Evolutionary conservation across 2,113 vertebrate genomes (phyloP), one percentile per base, ranked within the genome.

Genomic region (Zosterops borbonicus): DNA sequence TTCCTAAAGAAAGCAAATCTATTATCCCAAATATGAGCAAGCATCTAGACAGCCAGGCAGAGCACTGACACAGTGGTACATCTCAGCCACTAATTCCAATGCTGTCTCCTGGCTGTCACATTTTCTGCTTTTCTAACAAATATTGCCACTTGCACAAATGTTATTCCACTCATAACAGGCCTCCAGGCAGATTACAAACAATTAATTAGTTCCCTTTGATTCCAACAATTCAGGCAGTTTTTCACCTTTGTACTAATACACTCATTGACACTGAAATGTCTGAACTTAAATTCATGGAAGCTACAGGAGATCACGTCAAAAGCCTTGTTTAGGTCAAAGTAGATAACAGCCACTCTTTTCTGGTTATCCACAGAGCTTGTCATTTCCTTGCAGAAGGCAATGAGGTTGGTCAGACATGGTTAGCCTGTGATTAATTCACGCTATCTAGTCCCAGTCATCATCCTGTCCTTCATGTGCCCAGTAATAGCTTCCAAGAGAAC

Each of bases 351-450:
- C 16, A 67, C 59, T 65, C 67, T 53, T 92, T 46, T 80, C n/a
- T 1, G 14, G 55, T 87, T 90, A 65, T 60, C 58, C 75, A 76
- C 46, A 81, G 71, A 92, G 59, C 68, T 73, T 92, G 92, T 80
- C n/a, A 90, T 90, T 91, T 86, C 71, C 55, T 69, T 83, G 55
- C 18, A 83, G 88, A 88, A 96, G 59, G 88, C 75, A 83, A 12
- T 42, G 60, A 94, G 41, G 62, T 58, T 96, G 92, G 79, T 83
- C 88, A 92, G 75, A 55, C 42, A 49, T 42, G 22, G 85, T 88
- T 80, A 94, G 50, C 31, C 63, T 15, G 17, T 90, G 70, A 94
- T 93, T 94, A 95, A 95, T 88, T 91, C 67, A 69, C 73, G 49
- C 44, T 80, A 74, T 70, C 37, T 85, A 62, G 82, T 94, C 67